Percentiles rank a stretch among this genome's conserved stretches.
These are phyloP conservation scores for Pseudolaguvia tuberculata DNA, from an alignment of 2,113 vertebrate genomes.

Conservation along the genomic window DNA sequence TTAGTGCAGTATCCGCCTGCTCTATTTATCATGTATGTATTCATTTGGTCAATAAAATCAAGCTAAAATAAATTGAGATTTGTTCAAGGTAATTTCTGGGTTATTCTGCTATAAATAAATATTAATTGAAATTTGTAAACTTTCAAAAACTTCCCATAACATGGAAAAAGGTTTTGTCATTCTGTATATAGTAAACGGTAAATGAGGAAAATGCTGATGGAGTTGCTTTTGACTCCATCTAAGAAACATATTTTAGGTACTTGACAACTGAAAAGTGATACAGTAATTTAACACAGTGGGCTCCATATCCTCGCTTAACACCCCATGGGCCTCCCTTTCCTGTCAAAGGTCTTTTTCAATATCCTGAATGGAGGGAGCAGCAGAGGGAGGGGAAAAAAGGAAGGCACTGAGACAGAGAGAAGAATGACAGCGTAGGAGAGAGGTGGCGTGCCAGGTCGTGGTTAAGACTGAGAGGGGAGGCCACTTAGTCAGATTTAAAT, in stretches of 20 bases:
- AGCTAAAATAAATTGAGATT: no score
- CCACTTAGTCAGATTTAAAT: constrained; percentile 53
- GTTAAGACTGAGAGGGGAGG: constrained; percentile 47
- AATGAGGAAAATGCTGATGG: neutral
- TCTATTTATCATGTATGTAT: no score
- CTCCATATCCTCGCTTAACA: constrained; percentile 44
- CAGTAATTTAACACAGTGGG: constrained; percentile 53
- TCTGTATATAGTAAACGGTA: no score
- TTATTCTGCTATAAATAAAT: no score
- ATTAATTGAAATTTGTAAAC: no score
- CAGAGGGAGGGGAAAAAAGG: constrained; percentile 13
- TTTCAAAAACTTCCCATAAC: no score
- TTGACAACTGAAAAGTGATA: constrained; percentile 61
- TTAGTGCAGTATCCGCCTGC: no score
- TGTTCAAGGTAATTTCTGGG: no score
- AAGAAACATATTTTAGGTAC: constrained; percentile 45
- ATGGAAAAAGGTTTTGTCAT: no score
- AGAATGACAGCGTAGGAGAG: constrained; percentile 42
- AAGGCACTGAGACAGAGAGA: neutral
- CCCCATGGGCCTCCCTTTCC: constrained; percentile 63
- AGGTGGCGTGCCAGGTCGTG: constrained; percentile 53
- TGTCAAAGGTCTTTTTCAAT: constrained; percentile 69
- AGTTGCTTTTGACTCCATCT: neutral
- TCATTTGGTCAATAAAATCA: no score
- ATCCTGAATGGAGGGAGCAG: constrained; percentile 58